Evolutionary conservation across 2,797 vertebrate species (phyloP).

Genomic region (Sebastes matsubarae): DNA sequence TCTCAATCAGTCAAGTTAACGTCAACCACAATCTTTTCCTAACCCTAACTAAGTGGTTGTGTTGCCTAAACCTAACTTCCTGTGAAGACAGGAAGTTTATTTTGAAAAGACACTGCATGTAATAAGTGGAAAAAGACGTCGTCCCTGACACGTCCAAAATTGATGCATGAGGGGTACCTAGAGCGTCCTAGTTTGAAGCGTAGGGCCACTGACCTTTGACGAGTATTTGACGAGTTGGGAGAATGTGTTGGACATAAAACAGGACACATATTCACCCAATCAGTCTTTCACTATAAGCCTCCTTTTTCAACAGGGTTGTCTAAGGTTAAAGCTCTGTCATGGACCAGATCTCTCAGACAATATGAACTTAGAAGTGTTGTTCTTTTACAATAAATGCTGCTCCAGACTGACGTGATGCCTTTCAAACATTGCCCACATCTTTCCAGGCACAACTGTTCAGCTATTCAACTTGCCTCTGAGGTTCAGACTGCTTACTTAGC

Average conservation of each 20-base stretch:
- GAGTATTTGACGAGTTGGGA: neutral
- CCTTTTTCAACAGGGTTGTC: neutral
- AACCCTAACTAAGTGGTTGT: neutral
- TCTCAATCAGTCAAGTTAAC: too few relatives aligned
- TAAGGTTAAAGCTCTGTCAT: neutral
- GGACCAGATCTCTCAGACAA: neutral
- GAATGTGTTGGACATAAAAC: neutral
- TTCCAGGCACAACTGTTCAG: conserved; percentile 30
- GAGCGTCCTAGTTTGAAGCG: neutral
- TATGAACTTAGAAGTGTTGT: neutral
- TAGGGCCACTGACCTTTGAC: neutral
- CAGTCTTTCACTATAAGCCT: neutral
- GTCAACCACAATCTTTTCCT: too few relatives aligned
- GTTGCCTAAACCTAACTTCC: neutral
- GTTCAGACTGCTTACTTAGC: conserved; percentile 74
- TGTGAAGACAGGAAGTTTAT: accelerated
- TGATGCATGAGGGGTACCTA: neutral
- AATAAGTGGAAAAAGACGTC: neutral
- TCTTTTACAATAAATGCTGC: neutral
- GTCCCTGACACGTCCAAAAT: neutral
- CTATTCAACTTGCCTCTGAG: conserved; percentile 25
- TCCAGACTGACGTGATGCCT: neutral
- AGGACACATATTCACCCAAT: neutral
- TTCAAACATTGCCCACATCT: conserved; percentile 11
- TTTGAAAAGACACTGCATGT: neutral